A percentile compares a stretch with the other conserved stretches of the same genome.
Evolutionary conservation across 1,140 invertebrate species (phyloP).

Genomic region (Aphaenogaster ashmeadi): DNA sequence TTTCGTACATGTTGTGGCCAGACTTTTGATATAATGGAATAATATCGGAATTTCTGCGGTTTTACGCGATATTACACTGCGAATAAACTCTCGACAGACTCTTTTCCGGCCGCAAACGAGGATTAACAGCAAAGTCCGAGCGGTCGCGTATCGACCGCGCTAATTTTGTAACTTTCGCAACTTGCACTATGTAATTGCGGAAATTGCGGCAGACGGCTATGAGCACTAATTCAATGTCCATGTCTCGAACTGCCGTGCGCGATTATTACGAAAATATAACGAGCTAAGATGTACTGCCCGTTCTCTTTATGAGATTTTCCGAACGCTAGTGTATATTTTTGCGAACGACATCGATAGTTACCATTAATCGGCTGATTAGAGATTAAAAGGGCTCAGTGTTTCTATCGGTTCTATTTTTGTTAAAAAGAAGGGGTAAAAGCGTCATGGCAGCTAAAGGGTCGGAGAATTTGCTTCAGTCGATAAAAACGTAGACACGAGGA

Average conservation of each 20-base stretch:
- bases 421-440: constrained; percentile 8
- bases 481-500: constrained; percentile 15
- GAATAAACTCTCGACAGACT: constrained; percentile 48
- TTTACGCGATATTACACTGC: constrained; percentile 40
- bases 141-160: constrained; percentile 48
- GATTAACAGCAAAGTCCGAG: constrained; percentile 41
- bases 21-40: constrained; percentile 19
- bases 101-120: constrained; percentile 50
- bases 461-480: constrained; percentile 33
- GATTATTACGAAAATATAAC: constrained; percentile 25
- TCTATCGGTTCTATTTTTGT: constrained; percentile 50
- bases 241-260: background rate
- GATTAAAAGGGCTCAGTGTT: constrained; percentile 34
- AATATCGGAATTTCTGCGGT: constrained; percentile 34
- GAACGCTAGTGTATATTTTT: constrained; percentile 28
- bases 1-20: background rate
- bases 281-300: background rate
- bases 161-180: constrained; percentile 62
- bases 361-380: constrained; percentile 49
- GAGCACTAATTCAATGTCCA: constrained; percentile 41
- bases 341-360: constrained; percentile 22
- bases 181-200: constrained; percentile 53
- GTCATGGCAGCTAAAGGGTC: background rate
- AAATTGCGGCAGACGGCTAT: constrained; percentile 38
- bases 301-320: constrained; percentile 13